Base-by-base conservation (phyloP, 1,140 invertebrate species). In the Babylonia areolata region DNA sequence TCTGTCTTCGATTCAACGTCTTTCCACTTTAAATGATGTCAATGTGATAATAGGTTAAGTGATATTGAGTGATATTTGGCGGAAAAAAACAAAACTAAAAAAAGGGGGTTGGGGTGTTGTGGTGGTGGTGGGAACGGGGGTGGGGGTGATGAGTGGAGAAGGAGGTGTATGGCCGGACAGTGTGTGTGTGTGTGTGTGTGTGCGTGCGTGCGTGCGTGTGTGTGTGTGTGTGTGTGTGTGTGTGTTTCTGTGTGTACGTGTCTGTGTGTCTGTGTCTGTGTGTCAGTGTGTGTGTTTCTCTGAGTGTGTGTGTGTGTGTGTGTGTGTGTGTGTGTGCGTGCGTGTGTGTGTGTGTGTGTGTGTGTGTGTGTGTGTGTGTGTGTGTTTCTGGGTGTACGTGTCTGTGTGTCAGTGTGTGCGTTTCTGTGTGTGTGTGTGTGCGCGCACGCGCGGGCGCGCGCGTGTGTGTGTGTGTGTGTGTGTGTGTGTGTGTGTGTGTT, bases 251-350 rank as follows among this genome's bases (percentile, higher is more conserved):
- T n/a, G 58, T 0, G 58, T n/a, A 23, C 6, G 28, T 64, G 58
- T n/a, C 15, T 11, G 58, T 11, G 58, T 64, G 58, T 2, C 5
- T 64, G 58, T 11, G 58, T n/a, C 15, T 23, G 58, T 64, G 58
- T 11, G 58, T 64, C 3, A 12, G 58, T 64, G 58, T 64, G 58
- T 64, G 58, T 64, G 58, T 23, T 6, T 64, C 9, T 23, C 9
- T 64, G 58, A 3, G 58, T 64, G 58, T 64, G 58, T 64, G 58
- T 11, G 58, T 64, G 58, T 64, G 58, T 64, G 58, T 64, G 58
- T 64, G 58, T 64, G 58, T 64, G 58, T 64, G 58, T 64, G 58
- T 64, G 58, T 64, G 58, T 64, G 58, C 28, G 58, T 64, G 58
- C 28, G 58, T 64, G 58, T 64, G 58, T 11, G 58, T 64, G 6